Percentiles rank a stretch among this genome's conserved stretches.
phyloP scores from a whole-genome alignment of 2,888 invertebrate genomes.

The Chalcosyrphus nemorum region DNA sequence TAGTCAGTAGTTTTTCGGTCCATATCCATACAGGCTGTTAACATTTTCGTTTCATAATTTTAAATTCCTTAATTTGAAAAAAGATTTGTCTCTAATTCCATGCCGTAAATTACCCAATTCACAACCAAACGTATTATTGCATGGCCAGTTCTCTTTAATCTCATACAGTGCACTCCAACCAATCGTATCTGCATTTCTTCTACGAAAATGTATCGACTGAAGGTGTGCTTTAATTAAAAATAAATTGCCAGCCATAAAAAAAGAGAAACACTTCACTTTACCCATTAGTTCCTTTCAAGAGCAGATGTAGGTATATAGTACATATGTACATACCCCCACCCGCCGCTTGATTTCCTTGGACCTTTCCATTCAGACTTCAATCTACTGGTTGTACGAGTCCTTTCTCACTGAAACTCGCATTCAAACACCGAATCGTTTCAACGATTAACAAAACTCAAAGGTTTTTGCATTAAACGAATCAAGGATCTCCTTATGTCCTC shows the following conservation, averaged over 20 bases:
- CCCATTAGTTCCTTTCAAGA: background rate
- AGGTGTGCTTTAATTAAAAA: background rate
- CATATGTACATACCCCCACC: too few relatives aligned
- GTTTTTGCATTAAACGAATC: background rate
- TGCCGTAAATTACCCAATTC: too few relatives aligned
- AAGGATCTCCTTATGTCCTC: background rate
- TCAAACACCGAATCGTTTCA: background rate
- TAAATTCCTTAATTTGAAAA: too few relatives aligned
- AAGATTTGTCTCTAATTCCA: too few relatives aligned
- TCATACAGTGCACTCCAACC: too few relatives aligned
- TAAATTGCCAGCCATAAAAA: background rate
- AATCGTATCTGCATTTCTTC: too few relatives aligned
- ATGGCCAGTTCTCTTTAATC: too few relatives aligned
- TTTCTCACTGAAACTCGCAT: background rate
- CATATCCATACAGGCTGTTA: too few relatives aligned
- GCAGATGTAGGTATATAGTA: background rate
- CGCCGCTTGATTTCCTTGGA: background rate
- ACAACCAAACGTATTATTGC: too few relatives aligned
- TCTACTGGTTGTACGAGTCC: too few relatives aligned
- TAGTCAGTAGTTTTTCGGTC: too few relatives aligned
- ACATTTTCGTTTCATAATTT: too few relatives aligned
- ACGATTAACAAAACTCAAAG: background rate
- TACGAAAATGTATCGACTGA: background rate
- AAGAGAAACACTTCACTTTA: background rate
- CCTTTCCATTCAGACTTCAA: background rate